Evolutionary conservation across 2,113 vertebrate species (phyloP).

Genomic region (Ceratotherium simum): DNA sequence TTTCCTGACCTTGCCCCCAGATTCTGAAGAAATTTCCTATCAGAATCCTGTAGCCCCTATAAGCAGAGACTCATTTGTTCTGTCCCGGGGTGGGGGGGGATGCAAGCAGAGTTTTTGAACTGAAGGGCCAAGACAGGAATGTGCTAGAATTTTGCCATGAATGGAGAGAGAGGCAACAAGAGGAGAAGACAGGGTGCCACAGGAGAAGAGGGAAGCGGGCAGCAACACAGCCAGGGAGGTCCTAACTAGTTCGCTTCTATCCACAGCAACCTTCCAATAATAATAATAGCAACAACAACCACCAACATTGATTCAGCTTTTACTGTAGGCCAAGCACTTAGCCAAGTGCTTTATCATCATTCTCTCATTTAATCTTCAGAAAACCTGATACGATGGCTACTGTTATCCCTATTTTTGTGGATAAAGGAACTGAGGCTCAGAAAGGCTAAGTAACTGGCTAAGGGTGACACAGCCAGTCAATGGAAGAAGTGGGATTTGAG

Average conservation of each 20-base stretch:
- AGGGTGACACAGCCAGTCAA: neutral
- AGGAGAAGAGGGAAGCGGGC: neutral
- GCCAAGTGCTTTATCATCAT: neutral
- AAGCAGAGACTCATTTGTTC: neutral
- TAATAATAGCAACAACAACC: neutral
- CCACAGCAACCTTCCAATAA: neutral
- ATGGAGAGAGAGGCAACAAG: neutral
- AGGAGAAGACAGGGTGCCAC: neutral
- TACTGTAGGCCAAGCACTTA: neutral
- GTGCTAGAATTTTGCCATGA: constrained; percentile 27
- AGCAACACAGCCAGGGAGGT: neutral
- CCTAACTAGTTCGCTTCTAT: neutral
- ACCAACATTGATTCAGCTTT: neutral
- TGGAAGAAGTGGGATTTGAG: neutral
- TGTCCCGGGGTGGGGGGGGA: neutral
- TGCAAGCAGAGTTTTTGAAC: neutral
- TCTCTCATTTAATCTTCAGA: neutral
- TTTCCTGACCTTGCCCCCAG: neutral
- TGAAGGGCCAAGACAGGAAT: neutral
- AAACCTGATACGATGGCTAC: neutral
- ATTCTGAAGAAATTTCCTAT: neutral
- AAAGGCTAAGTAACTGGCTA: neutral
- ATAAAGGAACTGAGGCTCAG: constrained; percentile 14
- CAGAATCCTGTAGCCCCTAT: neutral
- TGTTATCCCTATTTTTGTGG: neutral